Percentiles rank a stretch among this genome's conserved stretches.
Conservation (phyloP, 2,113 vertebrate species). For the Arenaria interpres region DNA sequence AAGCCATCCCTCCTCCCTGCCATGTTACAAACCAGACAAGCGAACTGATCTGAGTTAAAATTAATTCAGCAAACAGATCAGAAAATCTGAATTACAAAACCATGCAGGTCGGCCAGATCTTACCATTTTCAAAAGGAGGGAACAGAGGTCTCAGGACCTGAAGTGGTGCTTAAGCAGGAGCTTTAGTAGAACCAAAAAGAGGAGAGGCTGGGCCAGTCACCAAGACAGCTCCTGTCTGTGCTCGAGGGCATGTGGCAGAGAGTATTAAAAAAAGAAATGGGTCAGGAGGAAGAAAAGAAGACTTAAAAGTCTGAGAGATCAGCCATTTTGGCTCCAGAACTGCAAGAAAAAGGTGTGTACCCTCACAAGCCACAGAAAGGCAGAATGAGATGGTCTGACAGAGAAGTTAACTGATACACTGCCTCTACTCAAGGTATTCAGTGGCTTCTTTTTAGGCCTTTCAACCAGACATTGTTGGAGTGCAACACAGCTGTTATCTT, state of each 20-base stretch:
- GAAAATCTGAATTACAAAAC: not conserved
- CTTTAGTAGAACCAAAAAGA: not conserved
- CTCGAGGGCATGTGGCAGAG: not conserved
- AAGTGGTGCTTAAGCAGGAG: not conserved
- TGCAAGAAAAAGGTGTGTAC: not conserved
- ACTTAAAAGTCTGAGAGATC: not conserved
- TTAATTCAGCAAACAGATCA: not conserved
- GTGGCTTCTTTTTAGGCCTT: not conserved
- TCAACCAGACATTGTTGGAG: not conserved
- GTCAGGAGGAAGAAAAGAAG: not conserved
- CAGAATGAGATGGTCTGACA: not conserved
- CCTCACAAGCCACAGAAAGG: not conserved
- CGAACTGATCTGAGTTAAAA: not conserved
- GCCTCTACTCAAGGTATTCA: not conserved
- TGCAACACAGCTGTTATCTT: not conserved
- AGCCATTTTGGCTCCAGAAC: not conserved
- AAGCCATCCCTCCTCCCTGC: not conserved
- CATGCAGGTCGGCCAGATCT: not conserved
- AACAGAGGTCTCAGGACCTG: not conserved
- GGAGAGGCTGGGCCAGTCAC: not conserved
- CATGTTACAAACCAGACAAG: not conserved
- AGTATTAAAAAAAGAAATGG: not conserved
- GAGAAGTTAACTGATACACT: not conserved
- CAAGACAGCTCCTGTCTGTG: not conserved
- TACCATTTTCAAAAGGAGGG: not conserved